These are phyloP conservation scores for Trichoplusia ni DNA, from an alignment of 1,140 invertebrate species.

Conservation along the genomic window DNA sequence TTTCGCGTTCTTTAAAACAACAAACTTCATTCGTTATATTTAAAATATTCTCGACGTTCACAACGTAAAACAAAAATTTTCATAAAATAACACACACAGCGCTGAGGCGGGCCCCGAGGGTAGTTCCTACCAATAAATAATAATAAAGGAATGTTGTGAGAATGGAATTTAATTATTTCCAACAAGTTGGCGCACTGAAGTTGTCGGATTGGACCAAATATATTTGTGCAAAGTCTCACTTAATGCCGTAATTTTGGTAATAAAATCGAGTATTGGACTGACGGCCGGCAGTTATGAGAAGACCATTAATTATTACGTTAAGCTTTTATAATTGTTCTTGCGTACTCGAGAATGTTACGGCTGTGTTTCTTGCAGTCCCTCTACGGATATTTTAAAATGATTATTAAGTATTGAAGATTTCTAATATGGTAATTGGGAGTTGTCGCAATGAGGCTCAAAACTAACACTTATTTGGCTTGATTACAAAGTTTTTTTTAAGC, in stretches of 20 bases:
- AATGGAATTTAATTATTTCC: conserved; percentile 63
- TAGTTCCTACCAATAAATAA: conserved; percentile 43
- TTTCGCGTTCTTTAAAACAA: neutral
- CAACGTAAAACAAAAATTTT: conserved; percentile 31
- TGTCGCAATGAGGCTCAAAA: too few species aligned
- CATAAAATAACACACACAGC: conserved; percentile 38
- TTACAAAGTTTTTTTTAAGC: too few species aligned
- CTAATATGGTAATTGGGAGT: too few species aligned
- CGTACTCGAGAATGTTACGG: too few species aligned
- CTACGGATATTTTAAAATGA: too few species aligned
- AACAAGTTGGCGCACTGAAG: conserved; percentile 49
- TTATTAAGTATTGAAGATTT: too few species aligned
- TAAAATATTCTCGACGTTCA: conserved; percentile 17
- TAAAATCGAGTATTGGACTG: neutral
- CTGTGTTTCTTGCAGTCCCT: too few species aligned
- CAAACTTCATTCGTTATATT: conserved; percentile 3
- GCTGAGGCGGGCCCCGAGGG: conserved; percentile 18
- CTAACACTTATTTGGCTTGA: too few species aligned
- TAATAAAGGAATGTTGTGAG: conserved; percentile 47
- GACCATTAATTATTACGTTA: too few species aligned
- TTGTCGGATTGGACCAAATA: conserved; percentile 40
- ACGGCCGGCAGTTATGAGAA: too few species aligned
- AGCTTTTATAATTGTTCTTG: too few species aligned
- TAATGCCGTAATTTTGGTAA: conserved; percentile 12
- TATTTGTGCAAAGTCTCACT: conserved; percentile 2